A percentile compares a stretch with the other conserved stretches of the same genome.
phyloP scores from a whole-genome alignment of 2,113 vertebrate genomes.

The Macrotis lagotis region DNA sequence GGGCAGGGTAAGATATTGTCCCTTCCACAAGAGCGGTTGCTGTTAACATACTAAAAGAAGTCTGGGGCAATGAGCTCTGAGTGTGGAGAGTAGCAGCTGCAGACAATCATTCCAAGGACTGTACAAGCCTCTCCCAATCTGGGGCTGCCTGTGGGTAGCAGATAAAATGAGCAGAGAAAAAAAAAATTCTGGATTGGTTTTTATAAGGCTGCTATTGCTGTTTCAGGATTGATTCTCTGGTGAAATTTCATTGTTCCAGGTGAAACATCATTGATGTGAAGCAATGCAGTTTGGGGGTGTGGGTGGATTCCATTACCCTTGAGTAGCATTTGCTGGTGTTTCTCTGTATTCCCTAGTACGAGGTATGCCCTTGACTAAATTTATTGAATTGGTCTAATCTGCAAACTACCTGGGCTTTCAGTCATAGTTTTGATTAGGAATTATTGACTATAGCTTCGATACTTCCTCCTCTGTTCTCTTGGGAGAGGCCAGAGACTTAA shows the following conservation, averaged over 20 bases:
- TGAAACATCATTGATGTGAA: not conserved
- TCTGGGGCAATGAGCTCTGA: not conserved
- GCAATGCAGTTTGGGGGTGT: not conserved
- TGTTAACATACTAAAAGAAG: not conserved
- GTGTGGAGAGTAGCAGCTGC: not conserved
- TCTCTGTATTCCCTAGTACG: not conserved
- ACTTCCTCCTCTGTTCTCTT: not conserved
- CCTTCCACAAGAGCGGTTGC: not conserved
- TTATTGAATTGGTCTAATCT: not conserved
- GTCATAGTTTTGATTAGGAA: not conserved
- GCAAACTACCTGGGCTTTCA: not conserved
- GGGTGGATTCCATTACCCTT: not conserved
- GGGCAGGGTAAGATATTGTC: not conserved
- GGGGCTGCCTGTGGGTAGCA: not conserved
- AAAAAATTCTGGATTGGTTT: not conserved
- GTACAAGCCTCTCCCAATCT: not conserved
- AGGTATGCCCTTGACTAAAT: not conserved
- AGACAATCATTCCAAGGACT: not conserved
- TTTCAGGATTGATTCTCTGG: not conserved
- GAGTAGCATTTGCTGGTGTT: not conserved
- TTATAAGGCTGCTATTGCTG: not conserved
- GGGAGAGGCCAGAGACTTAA: not conserved
- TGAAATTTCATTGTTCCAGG: not conserved
- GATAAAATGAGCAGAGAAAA: not conserved
- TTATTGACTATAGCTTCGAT: not conserved